phyloP scores from a whole-genome alignment of 2,113 vertebrate genomes.

The Parotia lawesii region DNA sequence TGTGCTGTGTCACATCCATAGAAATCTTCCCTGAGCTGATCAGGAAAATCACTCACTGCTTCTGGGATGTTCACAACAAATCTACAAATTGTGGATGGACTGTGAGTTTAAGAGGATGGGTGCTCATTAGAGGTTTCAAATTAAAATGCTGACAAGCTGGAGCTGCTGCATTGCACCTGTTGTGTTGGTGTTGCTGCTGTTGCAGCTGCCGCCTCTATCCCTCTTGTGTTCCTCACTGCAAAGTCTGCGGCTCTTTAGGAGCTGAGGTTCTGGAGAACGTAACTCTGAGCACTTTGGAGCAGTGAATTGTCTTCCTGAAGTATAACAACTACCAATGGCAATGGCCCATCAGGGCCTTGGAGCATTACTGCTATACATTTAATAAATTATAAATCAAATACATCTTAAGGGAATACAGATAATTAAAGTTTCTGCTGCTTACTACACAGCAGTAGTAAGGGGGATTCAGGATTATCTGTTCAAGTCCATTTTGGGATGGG shows the following conservation, averaged over 20 bases:
- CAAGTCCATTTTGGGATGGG: background rate
- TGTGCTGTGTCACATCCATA: background rate
- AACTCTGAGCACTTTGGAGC: background rate
- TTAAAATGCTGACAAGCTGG: background rate
- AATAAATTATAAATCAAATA: background rate
- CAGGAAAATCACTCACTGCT: background rate
- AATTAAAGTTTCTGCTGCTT: background rate
- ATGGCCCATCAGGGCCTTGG: background rate
- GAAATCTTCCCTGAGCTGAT: background rate
- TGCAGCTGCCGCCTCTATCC: background rate
- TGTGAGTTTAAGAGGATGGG: background rate
- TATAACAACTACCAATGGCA: background rate
- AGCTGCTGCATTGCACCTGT: constrained; percentile 31
- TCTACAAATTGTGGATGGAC: background rate
- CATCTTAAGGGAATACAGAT: background rate
- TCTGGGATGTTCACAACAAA: background rate
- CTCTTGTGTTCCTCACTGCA: background rate
- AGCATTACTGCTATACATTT: background rate
- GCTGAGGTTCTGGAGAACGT: background rate
- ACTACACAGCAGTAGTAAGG: background rate
- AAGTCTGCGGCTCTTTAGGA: background rate
- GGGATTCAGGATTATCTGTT: background rate
- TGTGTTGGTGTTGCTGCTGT: background rate
- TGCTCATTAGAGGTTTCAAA: background rate
- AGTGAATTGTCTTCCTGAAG: background rate